Evolutionary conservation across 92 coral and sea anemone genomes (phyloP).

Genomic region (Palythoa grandis): DNA sequence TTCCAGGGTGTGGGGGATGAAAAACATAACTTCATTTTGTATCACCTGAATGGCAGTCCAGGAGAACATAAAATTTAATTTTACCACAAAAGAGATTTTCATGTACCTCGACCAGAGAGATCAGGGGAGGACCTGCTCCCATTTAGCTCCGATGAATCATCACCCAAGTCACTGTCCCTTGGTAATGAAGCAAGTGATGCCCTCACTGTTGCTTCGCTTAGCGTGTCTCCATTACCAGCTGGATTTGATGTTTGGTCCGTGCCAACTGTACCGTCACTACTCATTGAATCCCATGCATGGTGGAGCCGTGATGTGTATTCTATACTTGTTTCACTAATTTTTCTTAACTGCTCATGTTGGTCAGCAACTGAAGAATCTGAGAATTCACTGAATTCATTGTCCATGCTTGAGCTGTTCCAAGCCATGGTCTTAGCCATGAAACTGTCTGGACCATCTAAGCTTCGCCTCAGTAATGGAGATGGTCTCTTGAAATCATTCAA

Average conservation of each 20-base stretch:
- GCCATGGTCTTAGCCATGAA: constrained; percentile 67
- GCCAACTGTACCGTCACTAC: constrained; percentile 28
- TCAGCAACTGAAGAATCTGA: constrained; percentile 38
- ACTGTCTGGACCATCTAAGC: constrained; percentile 27
- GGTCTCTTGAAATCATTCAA: constrained; percentile 53
- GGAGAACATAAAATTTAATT: neutral
- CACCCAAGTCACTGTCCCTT: constrained; percentile 50
- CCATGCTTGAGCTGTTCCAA: constrained; percentile 78
- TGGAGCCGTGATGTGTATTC: constrained; percentile 43
- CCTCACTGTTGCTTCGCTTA: constrained; percentile 39
- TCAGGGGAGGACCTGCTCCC: constrained; percentile 90
- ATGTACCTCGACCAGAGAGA: constrained; percentile 64
- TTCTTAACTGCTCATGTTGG: constrained; percentile 56
- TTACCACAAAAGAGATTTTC: neutral
- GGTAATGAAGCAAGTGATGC: constrained; percentile 42
- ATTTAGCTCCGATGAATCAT: constrained; percentile 56
- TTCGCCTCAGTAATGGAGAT: constrained; percentile 51
- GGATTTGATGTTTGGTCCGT: constrained; percentile 58
- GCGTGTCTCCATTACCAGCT: constrained; percentile 41
- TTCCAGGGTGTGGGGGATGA: no score
- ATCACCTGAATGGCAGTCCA: no score
- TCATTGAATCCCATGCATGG: constrained; percentile 4
- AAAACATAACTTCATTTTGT: no score
- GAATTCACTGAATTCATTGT: constrained; percentile 56
- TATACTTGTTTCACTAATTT: constrained; percentile 70